Evolutionary conservation across 37 sponge, comb jelly and placozoan species (phyloP).

Genomic region (Spongia lamella): DNA sequence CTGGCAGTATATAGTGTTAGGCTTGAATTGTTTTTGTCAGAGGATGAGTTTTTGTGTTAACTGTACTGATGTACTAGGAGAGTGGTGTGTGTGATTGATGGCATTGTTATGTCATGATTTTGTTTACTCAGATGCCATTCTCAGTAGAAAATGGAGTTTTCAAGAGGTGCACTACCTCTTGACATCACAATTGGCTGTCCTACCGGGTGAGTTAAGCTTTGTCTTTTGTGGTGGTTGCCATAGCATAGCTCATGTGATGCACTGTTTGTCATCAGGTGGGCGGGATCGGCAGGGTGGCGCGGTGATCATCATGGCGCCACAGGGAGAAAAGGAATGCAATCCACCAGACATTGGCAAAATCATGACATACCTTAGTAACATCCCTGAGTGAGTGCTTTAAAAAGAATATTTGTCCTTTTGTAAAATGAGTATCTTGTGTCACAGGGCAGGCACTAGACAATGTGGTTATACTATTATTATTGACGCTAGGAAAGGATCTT

Average conservation of each 20-base stretch:
- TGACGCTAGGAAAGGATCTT: constrained; percentile 33
- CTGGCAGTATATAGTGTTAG: no score
- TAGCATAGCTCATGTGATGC: background rate
- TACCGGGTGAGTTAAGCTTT: no score
- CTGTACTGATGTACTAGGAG: no score
- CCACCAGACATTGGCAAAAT: constrained; percentile 44
- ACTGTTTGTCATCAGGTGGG: constrained; percentile 35
- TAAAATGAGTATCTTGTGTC: background rate
- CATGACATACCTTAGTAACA: constrained; percentile 56
- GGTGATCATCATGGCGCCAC: constrained; percentile 35
- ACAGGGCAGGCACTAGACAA: background rate
- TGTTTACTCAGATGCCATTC: no score
- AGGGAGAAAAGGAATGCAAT: constrained; percentile 24
- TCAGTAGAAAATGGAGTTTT: no score
- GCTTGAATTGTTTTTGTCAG: no score
- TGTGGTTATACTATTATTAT: constrained; percentile 54
- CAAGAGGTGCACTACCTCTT: no score
- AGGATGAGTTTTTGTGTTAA: no score
- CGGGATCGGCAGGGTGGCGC: constrained; percentile 59
- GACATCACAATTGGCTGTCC: no score
- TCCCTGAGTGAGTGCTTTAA: constrained; percentile 51
- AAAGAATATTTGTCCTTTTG: background rate
- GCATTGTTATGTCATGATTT: no score
- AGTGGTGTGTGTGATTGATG: no score
- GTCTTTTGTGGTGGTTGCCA: no score